phyloP scores from a whole-genome alignment of 2,113 vertebrate genomes.

The Halichoerus grypus region DNA sequence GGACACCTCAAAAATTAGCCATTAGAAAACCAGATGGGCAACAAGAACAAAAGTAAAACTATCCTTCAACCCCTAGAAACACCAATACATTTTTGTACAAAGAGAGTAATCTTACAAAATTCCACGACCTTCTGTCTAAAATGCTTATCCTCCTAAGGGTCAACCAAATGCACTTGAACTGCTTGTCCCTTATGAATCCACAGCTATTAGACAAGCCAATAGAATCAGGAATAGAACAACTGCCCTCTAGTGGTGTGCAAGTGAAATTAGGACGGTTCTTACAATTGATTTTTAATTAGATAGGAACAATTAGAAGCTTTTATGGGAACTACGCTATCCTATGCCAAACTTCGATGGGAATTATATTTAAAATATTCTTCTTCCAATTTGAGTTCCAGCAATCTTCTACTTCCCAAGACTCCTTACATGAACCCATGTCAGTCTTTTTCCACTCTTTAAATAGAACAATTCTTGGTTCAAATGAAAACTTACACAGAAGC shows the following conservation, averaged over 20 bases:
- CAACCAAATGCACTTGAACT: constrained; percentile 19
- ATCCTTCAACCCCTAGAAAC: background rate
- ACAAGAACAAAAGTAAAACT: background rate
- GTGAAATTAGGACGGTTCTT: background rate
- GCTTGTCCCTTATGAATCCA: background rate
- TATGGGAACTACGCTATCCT: background rate
- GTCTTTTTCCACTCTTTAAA: background rate
- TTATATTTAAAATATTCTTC: background rate
- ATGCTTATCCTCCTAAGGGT: background rate
- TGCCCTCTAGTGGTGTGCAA: constrained; percentile 57
- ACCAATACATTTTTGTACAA: background rate
- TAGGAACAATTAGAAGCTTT: background rate
- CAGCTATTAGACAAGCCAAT: background rate
- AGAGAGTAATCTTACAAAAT: background rate
- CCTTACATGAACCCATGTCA: background rate
- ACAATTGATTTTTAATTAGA: background rate
- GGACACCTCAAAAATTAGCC: background rate
- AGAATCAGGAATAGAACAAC: background rate
- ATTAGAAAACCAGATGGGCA: background rate
- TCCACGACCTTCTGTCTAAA: background rate
- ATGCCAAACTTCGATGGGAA: background rate
- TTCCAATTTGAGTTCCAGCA: constrained; percentile 10
- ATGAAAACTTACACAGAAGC: background rate
- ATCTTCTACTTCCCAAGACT: background rate
- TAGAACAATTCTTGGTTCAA: constrained; percentile 8